phyloP scores from a whole-genome alignment of 2,797 vertebrate species.

The Clarias laeviceps region DNA sequence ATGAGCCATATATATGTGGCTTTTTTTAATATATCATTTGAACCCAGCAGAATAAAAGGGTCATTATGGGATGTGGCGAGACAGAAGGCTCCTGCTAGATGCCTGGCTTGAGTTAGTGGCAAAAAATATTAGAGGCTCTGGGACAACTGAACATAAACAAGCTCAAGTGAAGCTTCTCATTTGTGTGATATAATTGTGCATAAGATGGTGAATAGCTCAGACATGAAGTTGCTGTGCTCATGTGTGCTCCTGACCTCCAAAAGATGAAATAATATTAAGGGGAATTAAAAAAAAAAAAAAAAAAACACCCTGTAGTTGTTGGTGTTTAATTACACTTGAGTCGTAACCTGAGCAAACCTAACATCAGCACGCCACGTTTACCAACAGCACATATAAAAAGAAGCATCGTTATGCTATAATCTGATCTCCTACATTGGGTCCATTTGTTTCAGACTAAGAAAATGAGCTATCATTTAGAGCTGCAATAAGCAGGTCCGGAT shows the following conservation, averaged over 20 bases:
- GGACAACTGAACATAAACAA: conserved; percentile 42
- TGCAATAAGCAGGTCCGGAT: conserved; percentile 28
- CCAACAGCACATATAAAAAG: conserved; percentile 23
- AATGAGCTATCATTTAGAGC: conserved; percentile 42
- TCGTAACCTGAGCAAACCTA: conserved; percentile 16
- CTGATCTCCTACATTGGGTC: conserved; percentile 36
- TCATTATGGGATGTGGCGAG: conserved; percentile 50
- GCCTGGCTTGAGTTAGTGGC: conserved; percentile 27
- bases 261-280: conserved; percentile 20
- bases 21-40: background rate
- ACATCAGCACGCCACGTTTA: conserved; percentile 34
- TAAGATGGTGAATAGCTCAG: conserved; percentile 28
- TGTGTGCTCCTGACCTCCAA: background rate
- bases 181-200: conserved; percentile 44
- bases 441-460: background rate
- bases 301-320: background rate
- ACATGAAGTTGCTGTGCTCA: background rate
- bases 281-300: conserved; percentile 3
- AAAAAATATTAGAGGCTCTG: conserved; percentile 49
- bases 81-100: conserved; percentile 27
- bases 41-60: conserved; percentile 22
- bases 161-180: conserved; percentile 43
- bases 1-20: background rate
- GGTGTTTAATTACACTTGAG: conserved; percentile 26
- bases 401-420: conserved; percentile 13